Conservation (phyloP, 1,140 invertebrate species). For the Drosophila nebulosa region DNA sequence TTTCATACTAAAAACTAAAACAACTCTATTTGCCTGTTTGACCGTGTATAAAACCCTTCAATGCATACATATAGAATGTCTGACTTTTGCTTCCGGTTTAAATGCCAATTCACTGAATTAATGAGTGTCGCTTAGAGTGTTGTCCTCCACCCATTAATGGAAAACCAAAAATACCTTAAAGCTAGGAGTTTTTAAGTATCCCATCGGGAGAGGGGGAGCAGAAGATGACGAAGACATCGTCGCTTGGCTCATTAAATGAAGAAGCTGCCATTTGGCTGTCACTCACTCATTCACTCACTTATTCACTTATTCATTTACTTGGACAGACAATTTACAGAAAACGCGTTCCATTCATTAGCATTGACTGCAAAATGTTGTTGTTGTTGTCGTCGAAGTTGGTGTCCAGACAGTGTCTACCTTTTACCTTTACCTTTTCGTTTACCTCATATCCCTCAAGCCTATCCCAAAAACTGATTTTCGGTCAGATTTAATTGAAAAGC, state of each 20-base stretch:
- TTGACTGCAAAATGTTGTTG: slow-evolving; percentile 35
- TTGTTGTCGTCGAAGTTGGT: slow-evolving; percentile 24
- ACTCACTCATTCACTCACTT: slow-evolving; percentile 63
- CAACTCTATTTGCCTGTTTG: slow-evolving; percentile 20
- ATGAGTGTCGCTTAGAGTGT: slow-evolving; percentile 33
- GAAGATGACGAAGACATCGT: not conserved
- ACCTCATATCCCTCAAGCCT: not conserved
- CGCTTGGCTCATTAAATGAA: slow-evolving; percentile 56
- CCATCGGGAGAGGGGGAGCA: not conserved
- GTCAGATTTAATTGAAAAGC: slow-evolving; percentile 61
- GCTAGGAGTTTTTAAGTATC: not conserved
- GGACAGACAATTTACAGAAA: slow-evolving; percentile 69
- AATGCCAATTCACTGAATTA: slow-evolving; percentile 57
- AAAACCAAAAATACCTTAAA: slow-evolving; percentile 21
- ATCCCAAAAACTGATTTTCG: slow-evolving; percentile 2
- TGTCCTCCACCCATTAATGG: not conserved
- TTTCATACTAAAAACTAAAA: not conserved
- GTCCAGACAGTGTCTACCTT: slow-evolving; percentile 1
- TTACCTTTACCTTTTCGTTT: slow-evolving; percentile 21
- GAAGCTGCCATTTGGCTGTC: slow-evolving; percentile 68
- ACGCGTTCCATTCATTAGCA: slow-evolving; percentile 74
- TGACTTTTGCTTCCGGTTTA: slow-evolving; percentile 53
- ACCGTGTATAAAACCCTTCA: slow-evolving; percentile 31
- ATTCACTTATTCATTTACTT: slow-evolving; percentile 50
- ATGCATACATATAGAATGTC: not conserved